These are phyloP conservation scores for Synodontis membranacea DNA, from an alignment of 2,113 vertebrate species.

Conservation along the genomic window DNA sequence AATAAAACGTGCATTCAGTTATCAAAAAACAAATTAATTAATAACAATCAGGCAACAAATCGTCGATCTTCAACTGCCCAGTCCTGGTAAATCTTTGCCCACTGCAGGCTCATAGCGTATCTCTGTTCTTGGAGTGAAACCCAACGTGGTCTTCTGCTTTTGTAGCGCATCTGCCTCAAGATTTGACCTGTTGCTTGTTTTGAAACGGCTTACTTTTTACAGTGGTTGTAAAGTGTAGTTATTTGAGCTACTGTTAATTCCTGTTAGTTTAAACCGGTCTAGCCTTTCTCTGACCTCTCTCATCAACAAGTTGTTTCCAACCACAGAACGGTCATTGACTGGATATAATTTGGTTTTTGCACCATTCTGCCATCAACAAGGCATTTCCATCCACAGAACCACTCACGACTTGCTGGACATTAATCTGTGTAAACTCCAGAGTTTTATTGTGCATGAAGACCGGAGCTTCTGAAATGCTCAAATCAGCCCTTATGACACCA, in stretches of 20 bases:
- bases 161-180: not conserved
- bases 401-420: not conserved
- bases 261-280: not conserved
- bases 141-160: not conserved
- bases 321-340: not conserved
- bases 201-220: not conserved
- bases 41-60: not conserved
- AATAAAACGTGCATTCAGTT: not conserved
- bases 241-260: not conserved
- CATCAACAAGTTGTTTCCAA: not conserved
- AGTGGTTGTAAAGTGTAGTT: not conserved
- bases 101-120: not conserved
- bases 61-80: not conserved
- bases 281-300: not conserved
- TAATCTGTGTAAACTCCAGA: not conserved
- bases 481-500: not conserved
- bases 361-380: not conserved
- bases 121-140: not conserved
- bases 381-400: not conserved
- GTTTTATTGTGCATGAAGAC: not conserved
- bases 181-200: not conserved
- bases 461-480: not conserved
- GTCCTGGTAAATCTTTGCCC: not conserved
- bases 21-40: not conserved
- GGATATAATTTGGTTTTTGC: not conserved